These are phyloP conservation scores for Pardosa pseudoannulata DNA, from an alignment of 2,888 invertebrate genomes.

Conservation along the genomic window DNA sequence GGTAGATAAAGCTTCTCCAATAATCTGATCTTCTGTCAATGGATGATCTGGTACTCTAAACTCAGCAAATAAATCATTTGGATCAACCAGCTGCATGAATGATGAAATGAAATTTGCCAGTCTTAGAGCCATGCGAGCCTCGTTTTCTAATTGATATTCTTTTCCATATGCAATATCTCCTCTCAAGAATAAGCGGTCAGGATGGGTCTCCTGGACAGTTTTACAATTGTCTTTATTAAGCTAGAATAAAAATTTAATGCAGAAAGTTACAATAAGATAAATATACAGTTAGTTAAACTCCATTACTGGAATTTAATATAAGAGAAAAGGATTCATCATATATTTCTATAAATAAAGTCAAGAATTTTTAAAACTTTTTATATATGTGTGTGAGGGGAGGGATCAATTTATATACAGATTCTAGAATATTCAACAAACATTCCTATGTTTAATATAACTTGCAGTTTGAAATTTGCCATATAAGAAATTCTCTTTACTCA, in stretches of 20 bases:
- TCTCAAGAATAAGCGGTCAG: slow-evolving; percentile 86
- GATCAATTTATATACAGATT: no score
- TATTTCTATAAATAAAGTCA: no score
- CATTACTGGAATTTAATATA: no score
- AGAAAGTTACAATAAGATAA: neutral
- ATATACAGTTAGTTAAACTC: no score
- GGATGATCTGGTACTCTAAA: slow-evolving; percentile 91
- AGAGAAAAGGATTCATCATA: no score
- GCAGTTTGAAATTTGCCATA: no score
- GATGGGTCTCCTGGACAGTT: slow-evolving; percentile 74
- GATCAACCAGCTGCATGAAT: slow-evolving; percentile 83
- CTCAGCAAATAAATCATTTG: slow-evolving; percentile 92
- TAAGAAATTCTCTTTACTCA: no score
- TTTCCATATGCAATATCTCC: slow-evolving; percentile 93
- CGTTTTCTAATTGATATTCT: slow-evolving; percentile 92
- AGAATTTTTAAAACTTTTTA: no score
- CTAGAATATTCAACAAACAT: no score
- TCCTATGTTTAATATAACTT: no score
- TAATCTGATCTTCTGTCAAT: slow-evolving; percentile 94
- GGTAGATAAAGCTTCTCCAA: slow-evolving; percentile 93
- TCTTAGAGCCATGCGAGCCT: slow-evolving; percentile 97
- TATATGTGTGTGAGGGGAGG: no score
- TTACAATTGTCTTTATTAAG: slow-evolving; percentile 65
- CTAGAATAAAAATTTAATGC: slow-evolving; percentile 25
- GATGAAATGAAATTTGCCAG: slow-evolving; percentile 96